Base-by-base conservation (phyloP, 1,140 invertebrate species). In the Geopemphigus sp. region DNA sequence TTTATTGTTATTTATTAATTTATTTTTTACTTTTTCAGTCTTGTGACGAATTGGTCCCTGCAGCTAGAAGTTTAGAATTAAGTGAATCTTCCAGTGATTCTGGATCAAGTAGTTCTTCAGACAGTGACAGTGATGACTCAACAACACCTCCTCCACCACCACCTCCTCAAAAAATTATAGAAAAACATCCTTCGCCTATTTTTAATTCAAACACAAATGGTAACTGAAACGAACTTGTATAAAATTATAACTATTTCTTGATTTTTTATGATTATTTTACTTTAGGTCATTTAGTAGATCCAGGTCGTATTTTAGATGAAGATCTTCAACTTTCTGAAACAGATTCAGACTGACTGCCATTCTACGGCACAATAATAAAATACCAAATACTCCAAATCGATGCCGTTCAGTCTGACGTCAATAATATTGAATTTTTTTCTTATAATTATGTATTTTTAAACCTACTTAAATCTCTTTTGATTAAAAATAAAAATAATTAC, bases 71-170 rank as follows among this genome's bases (percentile, higher is more conserved):
- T 29, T 81, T 76, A 76, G 66, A 74, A 74, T 47, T 73, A 50
- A 74, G 68, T 32, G 53, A 61, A 61, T 81, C 68, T 50, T 74
- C 68, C 63, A 61, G 53, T 17, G 72, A 73, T 81, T 80, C 59
- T 47, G 64, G 80, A 80, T 82, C 82, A 56, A 80, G 80, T 54
- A 82, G 82, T 82, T 83, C 83, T 12, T 82, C 83, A 57, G 83
- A 83, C 68, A 82, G 82, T 76, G 83, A 83, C 15, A 83, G 82
- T 80, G 83, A 82, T 29, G 59, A 74, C 24, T 81, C 80, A 82
- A 82, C 72, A 29, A 66, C 63, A 57, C 64, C 80, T 72, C 63
- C 81, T 57, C 80, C 54, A 24, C 80, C 59, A 12, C 76, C 64
- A 45, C 19, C 22, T 68, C 24, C 57, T 29, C 82, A 81, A 82